These are phyloP conservation scores for Armadillidium nasatum DNA, from an alignment of 1,140 invertebrate species.

Conservation along the genomic window DNA sequence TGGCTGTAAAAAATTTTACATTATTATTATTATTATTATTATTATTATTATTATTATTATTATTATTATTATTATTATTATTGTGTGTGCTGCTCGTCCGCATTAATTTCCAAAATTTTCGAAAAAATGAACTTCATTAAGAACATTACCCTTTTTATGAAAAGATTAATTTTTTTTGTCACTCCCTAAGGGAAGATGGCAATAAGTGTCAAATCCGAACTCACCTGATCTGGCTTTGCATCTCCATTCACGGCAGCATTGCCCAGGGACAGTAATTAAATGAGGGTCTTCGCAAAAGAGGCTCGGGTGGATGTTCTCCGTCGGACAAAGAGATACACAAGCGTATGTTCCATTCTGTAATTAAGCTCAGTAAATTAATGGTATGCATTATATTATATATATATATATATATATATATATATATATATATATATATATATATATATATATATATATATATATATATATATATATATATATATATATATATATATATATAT, in stretches of 20 bases:
- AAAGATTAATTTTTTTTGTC: too few species aligned
- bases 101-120: too few species aligned
- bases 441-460: too few species aligned
- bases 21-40: not conserved
- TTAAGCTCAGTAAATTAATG: not conserved
- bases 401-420: not conserved
- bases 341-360: constrained; percentile 64
- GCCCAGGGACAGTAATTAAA: constrained; percentile 61
- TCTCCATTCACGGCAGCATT: constrained; percentile 69
- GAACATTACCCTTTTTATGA: too few species aligned
- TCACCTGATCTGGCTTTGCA: constrained; percentile 49
- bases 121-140: too few species aligned
- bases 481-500: too few species aligned
- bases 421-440: constrained; percentile 14
- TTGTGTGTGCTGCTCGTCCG: too few species aligned
- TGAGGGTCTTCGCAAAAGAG: constrained; percentile 59
- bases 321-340: constrained; percentile 65
- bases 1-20: too few species aligned
- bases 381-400: not conserved
- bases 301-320: constrained; percentile 62
- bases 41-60: not conserved
- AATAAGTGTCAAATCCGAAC: too few species aligned
- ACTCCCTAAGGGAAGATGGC: too few species aligned
- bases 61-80: not conserved
- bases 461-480: too few species aligned